Evolutionary conservation across 2,113 vertebrate species (phyloP).

Genomic region (Istiophorus platypterus): DNA sequence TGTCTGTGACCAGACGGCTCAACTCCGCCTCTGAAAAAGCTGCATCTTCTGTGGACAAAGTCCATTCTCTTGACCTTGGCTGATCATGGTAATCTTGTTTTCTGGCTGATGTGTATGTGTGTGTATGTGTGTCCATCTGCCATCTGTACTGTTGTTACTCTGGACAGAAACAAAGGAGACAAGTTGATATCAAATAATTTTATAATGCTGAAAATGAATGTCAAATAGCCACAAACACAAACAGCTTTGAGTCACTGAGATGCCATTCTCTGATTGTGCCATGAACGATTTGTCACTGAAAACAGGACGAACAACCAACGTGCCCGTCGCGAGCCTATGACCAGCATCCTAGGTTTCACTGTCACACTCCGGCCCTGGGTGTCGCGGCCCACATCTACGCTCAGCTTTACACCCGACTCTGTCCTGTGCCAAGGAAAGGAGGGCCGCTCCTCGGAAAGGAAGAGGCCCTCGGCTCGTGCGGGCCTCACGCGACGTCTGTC

Average conservation of each 20-base stretch:
- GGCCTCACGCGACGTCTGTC: constrained; percentile 25
- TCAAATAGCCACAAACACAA: constrained; percentile 73
- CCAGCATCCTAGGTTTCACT: constrained; percentile 45
- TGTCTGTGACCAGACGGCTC: neutral
- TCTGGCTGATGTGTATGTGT: neutral
- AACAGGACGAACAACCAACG: constrained; percentile 55
- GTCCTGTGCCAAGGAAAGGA: constrained; percentile 45
- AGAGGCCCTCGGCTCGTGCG: constrained; percentile 20
- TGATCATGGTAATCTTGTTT: neutral
- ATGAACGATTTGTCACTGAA: constrained; percentile 71
- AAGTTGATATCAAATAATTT: constrained; percentile 67
- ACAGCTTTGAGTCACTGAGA: constrained; percentile 65
- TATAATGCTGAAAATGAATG: constrained; percentile 67
- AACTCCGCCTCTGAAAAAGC: too few relatives aligned
- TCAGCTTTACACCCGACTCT: constrained; percentile 72
- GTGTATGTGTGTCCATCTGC: neutral
- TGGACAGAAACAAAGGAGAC: constrained; percentile 27
- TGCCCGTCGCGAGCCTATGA: constrained; percentile 56
- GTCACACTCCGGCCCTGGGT: neutral
- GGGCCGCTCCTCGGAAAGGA: constrained; percentile 46
- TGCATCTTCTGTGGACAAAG: too few relatives aligned
- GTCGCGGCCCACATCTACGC: constrained; percentile 6
- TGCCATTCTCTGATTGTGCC: constrained; percentile 72
- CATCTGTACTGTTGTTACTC: neutral
- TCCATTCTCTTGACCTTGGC: neutral